Evolutionary conservation across 2,113 vertebrate genomes (phyloP).

Genomic region (Parotia lawesii): DNA sequence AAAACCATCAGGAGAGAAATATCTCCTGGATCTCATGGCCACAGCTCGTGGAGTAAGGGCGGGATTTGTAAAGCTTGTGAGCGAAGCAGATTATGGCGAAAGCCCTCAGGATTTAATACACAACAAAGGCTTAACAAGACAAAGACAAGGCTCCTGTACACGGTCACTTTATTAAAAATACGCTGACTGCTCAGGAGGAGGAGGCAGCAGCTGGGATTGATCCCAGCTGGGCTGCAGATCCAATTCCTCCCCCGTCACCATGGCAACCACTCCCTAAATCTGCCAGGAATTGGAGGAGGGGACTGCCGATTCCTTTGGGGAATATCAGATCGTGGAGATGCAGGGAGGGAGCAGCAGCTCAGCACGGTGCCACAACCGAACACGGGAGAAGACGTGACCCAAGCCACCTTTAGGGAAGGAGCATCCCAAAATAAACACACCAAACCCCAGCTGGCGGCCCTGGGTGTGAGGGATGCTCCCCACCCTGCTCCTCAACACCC

Average conservation of each 20-base stretch:
- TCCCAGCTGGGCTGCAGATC: constrained; percentile 33
- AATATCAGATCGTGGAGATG: not conserved
- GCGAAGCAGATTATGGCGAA: constrained; percentile 27
- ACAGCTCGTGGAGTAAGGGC: not conserved
- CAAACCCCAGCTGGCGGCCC: fast-evolving
- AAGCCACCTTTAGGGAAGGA: fast-evolving
- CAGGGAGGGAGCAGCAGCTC: not conserved
- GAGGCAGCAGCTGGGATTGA: constrained; percentile 36
- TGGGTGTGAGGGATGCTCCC: fast-evolving
- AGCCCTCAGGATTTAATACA: constrained; percentile 24
- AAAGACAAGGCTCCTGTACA: constrained; percentile 21
- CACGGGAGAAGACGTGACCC: fast-evolving
- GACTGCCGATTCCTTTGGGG: not conserved
- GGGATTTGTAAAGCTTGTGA: not conserved
- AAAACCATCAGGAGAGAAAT: not conserved
- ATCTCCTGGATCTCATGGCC: not conserved
- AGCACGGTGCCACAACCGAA: not conserved
- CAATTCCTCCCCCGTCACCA: constrained; percentile 38
- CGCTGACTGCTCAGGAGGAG: constrained; percentile 14
- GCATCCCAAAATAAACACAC: fast-evolving
- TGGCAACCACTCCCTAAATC: constrained; percentile 70
- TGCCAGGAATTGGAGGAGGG: constrained; percentile 16
- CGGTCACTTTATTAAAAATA: constrained; percentile 36
- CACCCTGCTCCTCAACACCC: fast-evolving
- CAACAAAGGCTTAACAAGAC: constrained; percentile 46